phyloP scores from a whole-genome alignment of 64 coral and sea anemone species.

The Montipora efflorescens region DNA sequence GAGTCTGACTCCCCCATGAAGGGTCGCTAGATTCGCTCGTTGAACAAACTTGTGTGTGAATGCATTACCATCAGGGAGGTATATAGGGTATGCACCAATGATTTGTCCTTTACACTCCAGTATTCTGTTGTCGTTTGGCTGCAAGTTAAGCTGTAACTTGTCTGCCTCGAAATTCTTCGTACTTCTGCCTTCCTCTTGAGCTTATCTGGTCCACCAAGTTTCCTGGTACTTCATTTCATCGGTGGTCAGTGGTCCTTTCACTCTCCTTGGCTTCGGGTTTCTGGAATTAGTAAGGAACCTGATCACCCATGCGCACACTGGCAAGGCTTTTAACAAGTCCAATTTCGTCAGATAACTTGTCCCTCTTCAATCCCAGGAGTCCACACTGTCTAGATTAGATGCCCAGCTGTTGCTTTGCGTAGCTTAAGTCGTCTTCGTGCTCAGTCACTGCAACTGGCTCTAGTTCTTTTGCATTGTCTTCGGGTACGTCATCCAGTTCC shows the following conservation, averaged over 20 bases:
- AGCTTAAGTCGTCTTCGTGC: constrained; percentile 18
- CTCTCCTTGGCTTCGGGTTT: background rate
- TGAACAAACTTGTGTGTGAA: constrained; percentile 70
- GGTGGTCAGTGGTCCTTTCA: constrained; percentile 34
- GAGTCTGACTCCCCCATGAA: constrained; percentile 67
- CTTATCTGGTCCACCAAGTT: constrained; percentile 43
- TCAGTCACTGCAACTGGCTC: background rate
- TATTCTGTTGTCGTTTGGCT: constrained; percentile 21
- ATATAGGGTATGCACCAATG: constrained; percentile 35
- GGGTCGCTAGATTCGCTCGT: constrained; percentile 2
- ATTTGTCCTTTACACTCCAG: constrained; percentile 62
- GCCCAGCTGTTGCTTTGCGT: constrained; percentile 43
- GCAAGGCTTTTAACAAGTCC: background rate
- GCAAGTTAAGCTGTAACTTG: constrained; percentile 41
- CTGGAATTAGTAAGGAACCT: constrained; percentile 41
- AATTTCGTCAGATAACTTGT: no score
- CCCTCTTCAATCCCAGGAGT: background rate
- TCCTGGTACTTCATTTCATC: constrained; percentile 27
- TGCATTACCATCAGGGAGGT: constrained; percentile 7
- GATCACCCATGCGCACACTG: constrained; percentile 16
- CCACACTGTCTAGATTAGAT: background rate
- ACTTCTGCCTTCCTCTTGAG: background rate
- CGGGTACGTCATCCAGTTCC: constrained; percentile 33
- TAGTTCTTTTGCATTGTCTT: constrained; percentile 3
- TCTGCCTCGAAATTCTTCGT: constrained; percentile 33